Conservation (phyloP, 1,140 invertebrate genomes). For the Nomia melanderi region DNA sequence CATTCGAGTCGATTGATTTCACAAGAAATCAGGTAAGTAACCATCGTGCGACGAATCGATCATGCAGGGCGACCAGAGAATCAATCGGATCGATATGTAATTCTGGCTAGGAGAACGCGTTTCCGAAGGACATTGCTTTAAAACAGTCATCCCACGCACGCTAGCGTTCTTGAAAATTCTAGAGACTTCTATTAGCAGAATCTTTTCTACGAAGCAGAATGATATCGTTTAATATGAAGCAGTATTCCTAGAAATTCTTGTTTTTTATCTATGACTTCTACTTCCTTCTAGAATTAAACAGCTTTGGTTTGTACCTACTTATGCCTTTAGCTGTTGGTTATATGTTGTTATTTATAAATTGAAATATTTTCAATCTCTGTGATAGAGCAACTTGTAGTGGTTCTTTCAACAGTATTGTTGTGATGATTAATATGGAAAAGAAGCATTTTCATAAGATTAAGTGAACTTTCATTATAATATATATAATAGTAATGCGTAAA, state of each 20-base stretch:
- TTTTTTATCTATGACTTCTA: neutral
- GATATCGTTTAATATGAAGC: neutral
- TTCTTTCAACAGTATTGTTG: no score
- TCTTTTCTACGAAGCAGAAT: conserved; percentile 19
- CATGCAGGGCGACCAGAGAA: neutral
- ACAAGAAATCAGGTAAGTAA: conserved; percentile 30
- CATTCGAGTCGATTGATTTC: conserved; percentile 33
- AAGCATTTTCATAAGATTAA: no score
- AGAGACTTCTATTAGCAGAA: no score
- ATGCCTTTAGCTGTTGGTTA: no score
- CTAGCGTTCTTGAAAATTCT: no score
- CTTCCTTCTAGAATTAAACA: neutral
- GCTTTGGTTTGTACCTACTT: no score
- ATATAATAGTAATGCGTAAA: no score
- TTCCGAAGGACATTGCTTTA: conserved; percentile 41
- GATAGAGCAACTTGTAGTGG: no score
- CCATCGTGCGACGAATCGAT: conserved; percentile 6
- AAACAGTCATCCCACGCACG: conserved; percentile 17
- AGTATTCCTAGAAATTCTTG: neutral
- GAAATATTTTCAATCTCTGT: no score
- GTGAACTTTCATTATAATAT: no score
- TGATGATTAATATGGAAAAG: no score
- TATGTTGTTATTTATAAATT: no score
- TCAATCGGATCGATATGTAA: conserved; percentile 26
- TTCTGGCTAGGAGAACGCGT: conserved; percentile 29